Conservation (phyloP, 1,140 invertebrate species). For the Neotoxoptera formosana region DNA sequence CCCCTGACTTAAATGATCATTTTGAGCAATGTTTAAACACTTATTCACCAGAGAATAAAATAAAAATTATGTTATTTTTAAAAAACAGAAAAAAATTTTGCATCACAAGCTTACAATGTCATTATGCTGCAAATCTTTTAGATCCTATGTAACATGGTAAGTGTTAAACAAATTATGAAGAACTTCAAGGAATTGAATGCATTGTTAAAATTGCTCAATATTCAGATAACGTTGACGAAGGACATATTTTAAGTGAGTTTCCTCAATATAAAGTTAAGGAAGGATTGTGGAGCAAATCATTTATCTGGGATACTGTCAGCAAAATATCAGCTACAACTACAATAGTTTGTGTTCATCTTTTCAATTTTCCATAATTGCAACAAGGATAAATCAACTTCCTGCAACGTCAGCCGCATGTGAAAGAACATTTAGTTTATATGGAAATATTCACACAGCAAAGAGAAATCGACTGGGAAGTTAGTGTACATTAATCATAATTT, state of each 20-base stretch:
- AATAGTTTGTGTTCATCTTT: conserved; percentile 24
- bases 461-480: not conserved
- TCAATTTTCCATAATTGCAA: conserved; percentile 35
- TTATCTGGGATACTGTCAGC: not conserved
- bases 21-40: too few relatives aligned
- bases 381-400: conserved; percentile 27
- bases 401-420: conserved; percentile 19
- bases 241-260: not conserved
- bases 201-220: not conserved
- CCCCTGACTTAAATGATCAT: too few relatives aligned
- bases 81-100: too few relatives aligned
- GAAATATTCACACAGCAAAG: not conserved
- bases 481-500: conserved; percentile 39
- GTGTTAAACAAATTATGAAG: too few relatives aligned
- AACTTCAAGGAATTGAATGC: too few relatives aligned
- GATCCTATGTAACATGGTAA: too few relatives aligned
- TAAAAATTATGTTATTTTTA: too few relatives aligned
- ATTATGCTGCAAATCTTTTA: too few relatives aligned
- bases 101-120: too few relatives aligned
- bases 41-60: too few relatives aligned
- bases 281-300: conserved; percentile 37
- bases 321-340: not conserved
- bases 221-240: not conserved
- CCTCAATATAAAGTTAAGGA: conserved; percentile 4
- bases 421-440: conserved; percentile 12